Conservation (phyloP, 2,113 vertebrate species). For the Bungarus multicinctus region DNA sequence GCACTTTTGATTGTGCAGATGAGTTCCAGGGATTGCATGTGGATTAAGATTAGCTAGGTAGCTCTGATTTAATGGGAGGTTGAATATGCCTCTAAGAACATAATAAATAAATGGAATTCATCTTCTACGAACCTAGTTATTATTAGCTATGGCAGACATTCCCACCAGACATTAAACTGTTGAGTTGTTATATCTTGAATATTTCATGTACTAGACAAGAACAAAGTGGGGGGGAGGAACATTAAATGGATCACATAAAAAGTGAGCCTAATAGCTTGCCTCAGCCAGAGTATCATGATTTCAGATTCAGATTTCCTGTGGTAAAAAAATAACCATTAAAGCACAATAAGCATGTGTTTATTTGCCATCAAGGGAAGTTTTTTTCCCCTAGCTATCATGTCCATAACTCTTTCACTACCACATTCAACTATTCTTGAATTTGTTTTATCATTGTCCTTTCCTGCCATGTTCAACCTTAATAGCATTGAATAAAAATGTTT, state of each 20-base stretch:
- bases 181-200: constrained; percentile 27
- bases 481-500: not conserved
- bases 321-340: not conserved
- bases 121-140: constrained; percentile 36
- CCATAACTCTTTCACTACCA: not conserved
- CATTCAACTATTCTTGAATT: not conserved
- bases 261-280: not conserved
- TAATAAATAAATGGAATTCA: constrained; percentile 4
- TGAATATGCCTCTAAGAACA: not conserved
- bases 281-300: not conserved
- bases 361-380: not conserved
- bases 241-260: constrained; percentile 37
- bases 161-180: constrained; percentile 29
- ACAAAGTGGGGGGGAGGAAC: not conserved
- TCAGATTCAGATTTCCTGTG: not conserved
- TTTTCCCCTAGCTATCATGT: not conserved
- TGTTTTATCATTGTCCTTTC: not conserved
- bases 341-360: not conserved
- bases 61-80: not conserved
- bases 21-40: not conserved
- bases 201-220: constrained; percentile 44
- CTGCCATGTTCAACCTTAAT: not conserved
- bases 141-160: constrained; percentile 43
- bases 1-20: not conserved
- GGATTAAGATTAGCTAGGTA: not conserved